Conservation (phyloP, 2,113 vertebrate genomes). For the Paracanthobrama guichenoti region DNA sequence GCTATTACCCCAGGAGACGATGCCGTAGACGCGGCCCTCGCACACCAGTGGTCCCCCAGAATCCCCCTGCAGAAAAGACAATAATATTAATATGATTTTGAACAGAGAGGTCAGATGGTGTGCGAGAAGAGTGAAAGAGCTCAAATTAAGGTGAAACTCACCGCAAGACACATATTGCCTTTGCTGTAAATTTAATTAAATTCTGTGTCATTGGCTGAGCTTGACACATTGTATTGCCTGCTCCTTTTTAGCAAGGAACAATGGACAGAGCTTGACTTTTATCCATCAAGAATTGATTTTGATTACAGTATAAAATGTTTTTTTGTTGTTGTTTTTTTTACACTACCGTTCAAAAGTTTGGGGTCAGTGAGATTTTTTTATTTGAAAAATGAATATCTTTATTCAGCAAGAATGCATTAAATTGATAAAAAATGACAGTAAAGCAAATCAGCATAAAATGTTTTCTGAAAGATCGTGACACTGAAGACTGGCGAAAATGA, state of each 20-base stretch:
- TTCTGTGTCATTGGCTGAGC: neutral
- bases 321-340: neutral
- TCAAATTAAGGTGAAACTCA: neutral
- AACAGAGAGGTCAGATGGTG: neutral
- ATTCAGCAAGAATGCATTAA: too few species aligned
- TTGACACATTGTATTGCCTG: neutral
- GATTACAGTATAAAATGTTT: neutral
- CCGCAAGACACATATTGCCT: neutral
- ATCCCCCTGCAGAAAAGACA: conserved; percentile 72
- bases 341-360: neutral
- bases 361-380: too few species aligned
- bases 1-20: conserved; percentile 82
- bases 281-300: neutral
- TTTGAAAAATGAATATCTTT: too few species aligned
- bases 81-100: neutral
- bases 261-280: neutral
- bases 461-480: neutral
- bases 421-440: too few species aligned
- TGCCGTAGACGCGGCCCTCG: conserved; percentile 77
- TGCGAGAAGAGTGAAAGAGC: neutral
- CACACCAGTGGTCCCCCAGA: conserved; percentile 83
- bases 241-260: neutral
- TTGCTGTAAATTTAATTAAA: neutral
- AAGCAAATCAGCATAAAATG: neutral
- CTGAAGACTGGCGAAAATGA: neutral